Conservation (phyloP, 1,140 invertebrate genomes). For the Battus philenor region DNA sequence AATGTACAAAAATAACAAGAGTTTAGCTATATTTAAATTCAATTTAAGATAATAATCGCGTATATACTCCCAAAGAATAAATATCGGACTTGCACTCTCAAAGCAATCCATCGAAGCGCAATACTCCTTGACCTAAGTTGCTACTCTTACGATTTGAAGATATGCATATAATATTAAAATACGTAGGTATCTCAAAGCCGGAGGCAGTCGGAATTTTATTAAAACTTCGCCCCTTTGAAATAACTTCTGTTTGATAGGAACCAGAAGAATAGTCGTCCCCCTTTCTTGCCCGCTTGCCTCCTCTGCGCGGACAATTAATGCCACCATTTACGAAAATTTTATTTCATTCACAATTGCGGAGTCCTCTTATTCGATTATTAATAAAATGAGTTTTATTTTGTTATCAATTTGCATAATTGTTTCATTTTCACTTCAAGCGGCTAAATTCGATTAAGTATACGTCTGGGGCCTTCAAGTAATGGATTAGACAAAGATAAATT, state of each 20-base stretch:
- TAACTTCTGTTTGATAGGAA: constrained; percentile 67
- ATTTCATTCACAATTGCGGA: constrained; percentile 59
- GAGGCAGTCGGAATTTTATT: constrained; percentile 65
- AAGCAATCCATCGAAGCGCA: constrained; percentile 31
- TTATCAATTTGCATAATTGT: constrained; percentile 66
- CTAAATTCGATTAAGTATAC: constrained; percentile 42
- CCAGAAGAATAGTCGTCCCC: constrained; percentile 28
- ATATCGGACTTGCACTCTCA: constrained; percentile 37
- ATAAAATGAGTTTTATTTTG: constrained; percentile 69
- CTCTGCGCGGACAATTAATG: constrained; percentile 50
- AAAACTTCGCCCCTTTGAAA: constrained; percentile 65
- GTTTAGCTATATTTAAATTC: constrained; percentile 24
- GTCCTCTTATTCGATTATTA: constrained; percentile 66
- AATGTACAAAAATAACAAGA: constrained; percentile 1
- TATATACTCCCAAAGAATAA: constrained; percentile 21
- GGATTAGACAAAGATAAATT: too few relatives aligned
- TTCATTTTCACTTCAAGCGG: constrained; percentile 53
- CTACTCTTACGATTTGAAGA: constrained; percentile 40
- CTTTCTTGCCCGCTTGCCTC: constrained; percentile 17
- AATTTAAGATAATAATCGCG: constrained; percentile 20
- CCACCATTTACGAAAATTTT: constrained; percentile 65
- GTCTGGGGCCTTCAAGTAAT: constrained; percentile 34
- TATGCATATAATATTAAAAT: constrained; percentile 38
- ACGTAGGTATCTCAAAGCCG: constrained; percentile 42
- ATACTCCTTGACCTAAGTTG: constrained; percentile 32